Base-by-base conservation (phyloP, 2,113 vertebrate genomes). In the Macquaria australasica region DNA sequence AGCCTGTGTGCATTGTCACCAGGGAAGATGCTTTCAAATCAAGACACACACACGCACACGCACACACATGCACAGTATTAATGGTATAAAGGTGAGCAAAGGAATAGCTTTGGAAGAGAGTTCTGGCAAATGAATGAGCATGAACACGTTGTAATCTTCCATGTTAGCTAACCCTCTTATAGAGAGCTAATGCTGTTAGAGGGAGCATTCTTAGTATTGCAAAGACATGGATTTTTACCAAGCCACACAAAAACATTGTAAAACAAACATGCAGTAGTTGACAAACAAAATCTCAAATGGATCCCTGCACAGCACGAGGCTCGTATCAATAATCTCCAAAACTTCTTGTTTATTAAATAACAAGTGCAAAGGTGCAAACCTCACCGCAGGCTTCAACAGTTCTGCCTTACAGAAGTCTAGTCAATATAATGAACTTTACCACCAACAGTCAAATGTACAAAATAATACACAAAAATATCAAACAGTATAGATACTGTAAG, bases 341-440 rank as follows among this genome's bases (percentile, higher is more conserved):
- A 37, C n/a, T 41, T 77, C 14, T 18, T 70, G 69, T 45, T 81
- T 72, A 72, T 76, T 75, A 51, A 81, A 62, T 50, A 80, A 64
- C 21, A 41, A 73, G 18, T 71, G 4, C n/a, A 37, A 55, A 77
- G 23, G 25, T 53, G 8, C 1, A 60, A 41, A 39, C 59, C 34
- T 80, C 66, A 45, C 64, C 15, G 39, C 79, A 39, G 70, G 75
- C 28, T 79, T 74, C 5, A 74, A 48, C 14, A 4, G 73, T 31
- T 72, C 75, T 67, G 28, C 25, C 41, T 51, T 21, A 58, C 18
- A 48, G 60, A 39, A 53, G 60, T 55, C 51, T 23, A 15, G 15
- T 77, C 50, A 74, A n/a, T 81, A 59, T 39, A 34, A 60, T 84
- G 51, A 16, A 56, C 82, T 62, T 23, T 39, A 37, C 6, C 28